Conservation (phyloP, 2,797 vertebrate genomes). For the Bradypus variegatus region DNA sequence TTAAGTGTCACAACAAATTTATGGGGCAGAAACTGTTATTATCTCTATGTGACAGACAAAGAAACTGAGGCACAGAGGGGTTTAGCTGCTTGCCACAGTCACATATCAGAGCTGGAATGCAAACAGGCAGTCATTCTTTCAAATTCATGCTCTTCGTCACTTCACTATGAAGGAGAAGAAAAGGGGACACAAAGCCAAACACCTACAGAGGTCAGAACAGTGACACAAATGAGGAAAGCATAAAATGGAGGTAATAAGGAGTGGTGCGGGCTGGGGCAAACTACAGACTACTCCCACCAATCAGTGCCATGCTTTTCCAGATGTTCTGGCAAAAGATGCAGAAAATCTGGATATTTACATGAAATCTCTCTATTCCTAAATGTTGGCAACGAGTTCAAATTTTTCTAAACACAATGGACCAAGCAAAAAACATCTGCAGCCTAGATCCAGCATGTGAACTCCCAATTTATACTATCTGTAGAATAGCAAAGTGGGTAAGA, state of each 20-base stretch:
- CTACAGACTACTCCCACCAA: not conserved
- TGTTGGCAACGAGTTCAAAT: not conserved
- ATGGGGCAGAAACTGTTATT: not conserved
- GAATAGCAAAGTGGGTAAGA: not conserved
- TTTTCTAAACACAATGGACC: not conserved
- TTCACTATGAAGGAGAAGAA: not conserved
- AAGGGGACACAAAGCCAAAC: not conserved
- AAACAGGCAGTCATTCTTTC: not conserved
- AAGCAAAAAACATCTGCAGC: not conserved
- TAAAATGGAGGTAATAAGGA: not conserved
- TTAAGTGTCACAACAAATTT: not conserved
- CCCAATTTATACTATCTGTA: accelerated
- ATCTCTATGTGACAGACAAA: not conserved
- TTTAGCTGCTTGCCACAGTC: not conserved
- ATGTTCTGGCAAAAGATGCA: not conserved
- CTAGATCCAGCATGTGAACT: not conserved
- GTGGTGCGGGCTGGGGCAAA: not conserved
- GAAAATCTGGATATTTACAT: not conserved
- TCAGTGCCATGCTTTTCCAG: not conserved
- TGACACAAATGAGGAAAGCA: not conserved
- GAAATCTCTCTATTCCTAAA: not conserved
- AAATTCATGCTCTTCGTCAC: not conserved
- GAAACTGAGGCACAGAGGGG: not conserved
- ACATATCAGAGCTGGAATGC: not conserved
- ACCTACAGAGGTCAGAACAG: not conserved